Evolutionary conservation across 2,797 vertebrate genomes (phyloP), one percentile per base, ranked within the genome.

Genomic region (Acipenser oxyrinchus): DNA sequence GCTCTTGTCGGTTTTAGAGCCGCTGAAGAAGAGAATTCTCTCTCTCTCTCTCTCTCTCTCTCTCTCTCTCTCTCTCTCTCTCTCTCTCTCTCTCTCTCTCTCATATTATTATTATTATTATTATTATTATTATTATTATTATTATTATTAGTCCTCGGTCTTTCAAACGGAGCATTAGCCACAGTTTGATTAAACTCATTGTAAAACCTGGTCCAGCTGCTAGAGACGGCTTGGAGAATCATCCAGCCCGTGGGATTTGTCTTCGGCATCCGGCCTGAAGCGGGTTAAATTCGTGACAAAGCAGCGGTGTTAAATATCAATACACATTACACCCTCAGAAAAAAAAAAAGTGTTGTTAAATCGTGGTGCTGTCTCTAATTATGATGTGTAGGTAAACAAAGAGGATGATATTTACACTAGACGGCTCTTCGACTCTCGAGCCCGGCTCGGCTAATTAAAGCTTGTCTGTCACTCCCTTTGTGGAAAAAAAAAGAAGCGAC

Each of bases 1-100:
- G 89, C 89, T 91, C 90, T 89, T 81, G 82, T 85, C 82, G 85
- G 78, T 83, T 80, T 77, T 84, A 86, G 70, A 58, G 64, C 64
- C 15, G 23, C 23, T 37, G 23, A 37, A 37, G 23, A 37, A 37
- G 4, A 37, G 23, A 37, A 37, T 15, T 63, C 50, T 63, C 66
- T 66, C 74, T 66, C 62, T 75, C 66, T 70, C 72, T 67, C 51
- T 72, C 67, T 71, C 72, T 70, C 65, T 65, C 68, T 67, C 72
- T 53, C 67, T 10, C 49, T 69, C 66, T 13, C 65, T 11, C 62
- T 60, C n/a, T n/a, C n/a, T n/a, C n/a, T n/a, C n/a, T n/a, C n/a
- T n/a, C n/a, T 10, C 49, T 69, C 66, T 13, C 65, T 11, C 62
- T 60, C n/a, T n/a, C n/a, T n/a, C n/a, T n/a, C n/a, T n/a, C n/a